Conservation (phyloP, 1,140 invertebrate species). For the Ceratina japonica region DNA sequence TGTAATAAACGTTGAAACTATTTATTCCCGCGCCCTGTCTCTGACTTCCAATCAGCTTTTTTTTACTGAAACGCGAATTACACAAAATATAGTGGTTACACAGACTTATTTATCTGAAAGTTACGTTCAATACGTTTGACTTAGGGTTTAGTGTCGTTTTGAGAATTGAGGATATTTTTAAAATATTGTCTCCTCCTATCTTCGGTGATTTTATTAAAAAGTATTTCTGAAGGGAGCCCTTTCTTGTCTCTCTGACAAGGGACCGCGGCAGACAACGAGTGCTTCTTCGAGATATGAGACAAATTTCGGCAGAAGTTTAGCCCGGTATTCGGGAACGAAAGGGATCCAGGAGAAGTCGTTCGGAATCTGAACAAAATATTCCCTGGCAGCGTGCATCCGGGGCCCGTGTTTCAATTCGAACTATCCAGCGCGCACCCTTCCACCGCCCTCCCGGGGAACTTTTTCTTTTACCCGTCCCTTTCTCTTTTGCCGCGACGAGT, state of each 20-base stretch:
- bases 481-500: neutral
- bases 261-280: neutral
- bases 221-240: neutral
- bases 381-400: neutral
- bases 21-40: neutral
- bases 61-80: too few relatives aligned
- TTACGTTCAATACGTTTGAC: too few relatives aligned
- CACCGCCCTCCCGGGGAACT: neutral
- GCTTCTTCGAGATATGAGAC: conserved; percentile 33
- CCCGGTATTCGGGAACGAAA: conserved; percentile 14
- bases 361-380: conserved; percentile 33
- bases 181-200: too few relatives aligned
- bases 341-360: conserved; percentile 21
- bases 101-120: too few relatives aligned
- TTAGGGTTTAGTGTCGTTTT: too few relatives aligned
- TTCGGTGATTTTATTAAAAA: too few relatives aligned
- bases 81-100: neutral
- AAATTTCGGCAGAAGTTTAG: conserved; percentile 32
- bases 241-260: too few relatives aligned
- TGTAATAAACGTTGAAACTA: conserved; percentile 19
- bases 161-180: too few relatives aligned
- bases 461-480: conserved; percentile 4
- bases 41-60: too few relatives aligned
- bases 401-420: conserved; percentile 42
- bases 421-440: conserved; percentile 30